Percentiles rank a stretch among this genome's conserved stretches.
These are phyloP conservation scores for Dermatemys mawii DNA, from an alignment of 2,113 vertebrate genomes.

Conservation along the genomic window DNA sequence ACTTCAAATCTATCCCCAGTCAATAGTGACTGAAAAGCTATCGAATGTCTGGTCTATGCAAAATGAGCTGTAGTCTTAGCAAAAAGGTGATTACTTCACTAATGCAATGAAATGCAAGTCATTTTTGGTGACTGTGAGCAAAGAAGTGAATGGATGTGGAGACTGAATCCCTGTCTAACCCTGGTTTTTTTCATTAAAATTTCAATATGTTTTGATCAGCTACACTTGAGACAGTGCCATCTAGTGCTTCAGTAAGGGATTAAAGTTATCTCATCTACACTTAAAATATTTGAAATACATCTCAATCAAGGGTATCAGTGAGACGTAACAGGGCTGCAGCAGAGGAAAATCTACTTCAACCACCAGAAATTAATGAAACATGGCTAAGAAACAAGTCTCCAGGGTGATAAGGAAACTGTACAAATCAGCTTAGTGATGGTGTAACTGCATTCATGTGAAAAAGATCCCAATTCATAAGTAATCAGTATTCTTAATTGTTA, in stretches of 20 bases:
- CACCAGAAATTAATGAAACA: background rate
- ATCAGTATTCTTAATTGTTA: background rate
- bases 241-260: background rate
- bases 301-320: background rate
- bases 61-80: background rate
- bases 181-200: background rate
- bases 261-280: background rate
- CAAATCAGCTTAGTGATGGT: background rate
- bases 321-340: background rate
- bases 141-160: background rate
- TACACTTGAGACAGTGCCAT: background rate
- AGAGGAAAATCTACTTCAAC: background rate
- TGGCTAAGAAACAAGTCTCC: background rate
- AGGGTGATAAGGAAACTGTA: background rate
- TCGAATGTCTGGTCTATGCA: background rate
- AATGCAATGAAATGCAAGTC: background rate
- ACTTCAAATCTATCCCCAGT: background rate
- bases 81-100: background rate
- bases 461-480: background rate
- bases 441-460: background rate
- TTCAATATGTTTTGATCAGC: background rate
- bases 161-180: background rate
- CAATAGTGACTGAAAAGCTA: background rate
- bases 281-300: background rate
- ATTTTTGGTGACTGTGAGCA: background rate